These are phyloP conservation scores for Campylorhamphus procurvoides DNA, from an alignment of 2,113 vertebrate genomes.

Conservation along the genomic window DNA sequence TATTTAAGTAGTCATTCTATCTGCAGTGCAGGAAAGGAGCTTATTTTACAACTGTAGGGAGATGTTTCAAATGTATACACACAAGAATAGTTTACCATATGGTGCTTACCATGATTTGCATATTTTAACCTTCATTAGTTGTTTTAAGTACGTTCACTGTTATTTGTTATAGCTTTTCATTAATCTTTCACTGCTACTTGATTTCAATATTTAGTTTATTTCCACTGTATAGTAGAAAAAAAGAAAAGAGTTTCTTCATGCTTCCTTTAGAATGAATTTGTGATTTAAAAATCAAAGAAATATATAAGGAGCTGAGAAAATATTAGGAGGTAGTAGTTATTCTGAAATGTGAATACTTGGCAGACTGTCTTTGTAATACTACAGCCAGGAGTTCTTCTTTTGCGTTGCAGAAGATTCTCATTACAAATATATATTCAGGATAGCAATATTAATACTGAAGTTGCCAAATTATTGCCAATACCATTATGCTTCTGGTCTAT, in stretches of 20 bases:
- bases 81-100: conserved; percentile 49
- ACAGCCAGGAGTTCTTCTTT: background rate
- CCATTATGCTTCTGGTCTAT: background rate
- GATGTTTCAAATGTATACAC: conserved; percentile 25
- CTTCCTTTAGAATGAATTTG: background rate
- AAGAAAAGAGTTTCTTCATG: background rate
- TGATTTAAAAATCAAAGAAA: background rate
- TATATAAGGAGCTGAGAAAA: background rate
- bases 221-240: background rate
- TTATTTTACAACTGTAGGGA: conserved; percentile 29
- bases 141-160: conserved; percentile 31
- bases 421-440: background rate
- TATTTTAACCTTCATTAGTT: conserved; percentile 68
- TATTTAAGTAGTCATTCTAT: background rate
- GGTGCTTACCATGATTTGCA: conserved; percentile 10
- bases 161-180: conserved; percentile 33
- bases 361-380: background rate
- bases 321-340: background rate
- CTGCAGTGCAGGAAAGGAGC: background rate
- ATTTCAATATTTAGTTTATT: conserved; percentile 25
- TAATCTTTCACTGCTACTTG: conserved; percentile 1
- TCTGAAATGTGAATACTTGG: background rate
- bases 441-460: background rate
- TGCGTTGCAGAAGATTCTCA: background rate
- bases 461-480: background rate